phyloP scores from a whole-genome alignment of 2,888 invertebrate species.

The Balanococcus diminutus region DNA sequence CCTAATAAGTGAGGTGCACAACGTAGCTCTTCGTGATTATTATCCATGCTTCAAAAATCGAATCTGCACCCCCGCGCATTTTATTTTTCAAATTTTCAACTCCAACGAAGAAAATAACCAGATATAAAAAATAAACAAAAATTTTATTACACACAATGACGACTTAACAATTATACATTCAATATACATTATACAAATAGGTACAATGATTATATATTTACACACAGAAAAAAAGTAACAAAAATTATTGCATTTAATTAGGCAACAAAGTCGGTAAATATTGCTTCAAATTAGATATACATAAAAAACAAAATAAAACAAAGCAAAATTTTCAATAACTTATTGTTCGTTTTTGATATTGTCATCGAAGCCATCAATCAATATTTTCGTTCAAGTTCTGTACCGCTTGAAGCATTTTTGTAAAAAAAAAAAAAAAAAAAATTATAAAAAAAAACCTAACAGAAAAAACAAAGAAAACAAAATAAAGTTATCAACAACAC shows the following conservation, averaged over 20 bases:
- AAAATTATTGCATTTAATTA: conserved; percentile 43
- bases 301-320: neutral
- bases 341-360: conserved; percentile 39
- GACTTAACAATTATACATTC: conserved; percentile 47
- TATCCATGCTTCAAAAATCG: too few species aligned
- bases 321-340: conserved; percentile 7
- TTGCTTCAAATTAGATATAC: conserved; percentile 35
- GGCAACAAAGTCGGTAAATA: conserved; percentile 35
- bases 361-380: neutral
- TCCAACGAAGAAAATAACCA: conserved; percentile 13
- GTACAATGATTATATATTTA: conserved; percentile 34
- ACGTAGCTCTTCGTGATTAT: too few species aligned
- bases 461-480: conserved; percentile 13
- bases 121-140: conserved; percentile 44
- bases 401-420: neutral
- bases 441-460: too few species aligned
- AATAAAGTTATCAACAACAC: neutral
- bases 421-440: neutral
- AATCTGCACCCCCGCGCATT: too few species aligned
- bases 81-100: too few species aligned
- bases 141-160: conserved; percentile 50
- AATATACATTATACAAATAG: conserved; percentile 50
- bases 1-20: too few species aligned
- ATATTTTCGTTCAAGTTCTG: neutral
- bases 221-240: conserved; percentile 33